Base-by-base conservation (phyloP, 2,113 vertebrate genomes). In the Triplophysa rosa region DNA sequence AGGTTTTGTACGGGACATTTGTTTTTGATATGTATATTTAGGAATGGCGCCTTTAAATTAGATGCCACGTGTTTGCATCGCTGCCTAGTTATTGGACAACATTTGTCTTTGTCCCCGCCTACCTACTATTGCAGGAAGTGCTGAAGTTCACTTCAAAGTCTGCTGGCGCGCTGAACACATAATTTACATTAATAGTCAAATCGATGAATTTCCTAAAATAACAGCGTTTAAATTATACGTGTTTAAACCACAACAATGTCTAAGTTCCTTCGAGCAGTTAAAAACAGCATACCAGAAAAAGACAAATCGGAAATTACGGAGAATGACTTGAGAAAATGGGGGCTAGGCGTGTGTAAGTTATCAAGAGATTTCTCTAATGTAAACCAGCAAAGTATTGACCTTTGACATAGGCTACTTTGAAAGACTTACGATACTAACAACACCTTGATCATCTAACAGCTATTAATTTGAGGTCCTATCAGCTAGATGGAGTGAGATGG, bases 401-500 rank as follows among this genome's bases (percentile, higher is more conserved):
- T 37, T 37, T 37, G 33, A 8, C 33, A 7, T 7, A 8, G 33
- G 33, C 7, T 49, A 54, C 14, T 4, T 17, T 17, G 4, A 19
- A 54, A 10, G 12, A 3, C 16, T 12, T 65, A 33, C 54, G 7
- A 65, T 65, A 37, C 4, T 4, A 65, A 63, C n/a, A 62, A 11
- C 40, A 62, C 40, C 12, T 24, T 10, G 19, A 54, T 77, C 47
- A 54, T 11, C 19, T 66, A 16, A 37, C 85, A 97, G 96, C 94
- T 56, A 94, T 97, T 42, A 86, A 80, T 67, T 89, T 99, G 67
- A 92, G 88, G 49, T 40, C 90, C 1, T 98, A 98, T 75, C 97
- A 98, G 84, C 76, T 95, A 83, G 92, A 93, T 17, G 97, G 97
- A 2, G 93, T 98, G 10, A 94, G 89, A 40, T 98, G 97, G 96